These are phyloP conservation scores for Sciurus niger DNA, from an alignment of 2,113 vertebrate species.

Conservation along the genomic window DNA sequence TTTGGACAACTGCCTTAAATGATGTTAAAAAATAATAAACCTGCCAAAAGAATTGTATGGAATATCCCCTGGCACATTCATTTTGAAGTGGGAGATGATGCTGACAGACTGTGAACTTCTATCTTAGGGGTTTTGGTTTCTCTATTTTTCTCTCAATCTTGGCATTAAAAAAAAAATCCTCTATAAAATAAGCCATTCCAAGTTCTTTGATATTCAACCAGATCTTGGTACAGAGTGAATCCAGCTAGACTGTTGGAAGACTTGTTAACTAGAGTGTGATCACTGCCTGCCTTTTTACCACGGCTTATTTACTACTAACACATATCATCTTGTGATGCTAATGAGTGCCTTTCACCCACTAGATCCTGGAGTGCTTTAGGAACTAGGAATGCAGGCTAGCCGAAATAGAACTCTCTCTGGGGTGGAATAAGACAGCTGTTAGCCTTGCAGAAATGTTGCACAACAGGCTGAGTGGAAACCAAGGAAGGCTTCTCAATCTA, in stretches of 20 bases:
- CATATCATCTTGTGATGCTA: constrained; percentile 65
- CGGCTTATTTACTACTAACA: constrained; percentile 71
- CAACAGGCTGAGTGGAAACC: constrained; percentile 79
- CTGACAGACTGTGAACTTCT: constrained; percentile 12
- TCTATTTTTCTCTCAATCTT: not conserved
- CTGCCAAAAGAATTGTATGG: constrained; percentile 7
- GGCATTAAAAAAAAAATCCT: not conserved
- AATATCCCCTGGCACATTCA: constrained; percentile 38
- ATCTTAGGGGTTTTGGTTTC: not conserved
- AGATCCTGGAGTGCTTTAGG: constrained; percentile 71
- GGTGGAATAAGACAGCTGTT: constrained; percentile 85
- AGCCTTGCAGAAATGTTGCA: constrained; percentile 78
- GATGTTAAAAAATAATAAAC: constrained; percentile 50
- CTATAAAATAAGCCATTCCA: constrained; percentile 39
- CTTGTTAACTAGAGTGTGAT: constrained; percentile 69
- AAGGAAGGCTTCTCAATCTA: constrained; percentile 82
- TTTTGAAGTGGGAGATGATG: constrained; percentile 56
- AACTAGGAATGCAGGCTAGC: constrained; percentile 65
- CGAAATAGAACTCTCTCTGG: constrained; percentile 82
- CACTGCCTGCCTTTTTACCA: constrained; percentile 65
- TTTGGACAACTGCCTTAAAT: constrained; percentile 39
- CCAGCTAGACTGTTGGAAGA: constrained; percentile 45
- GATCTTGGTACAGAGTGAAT: constrained; percentile 29
- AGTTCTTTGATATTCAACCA: constrained; percentile 44
- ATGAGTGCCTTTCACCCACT: constrained; percentile 63